Base-by-base conservation (phyloP, 2,797 vertebrate species). In the Tenualosa thibaudeaui region DNA sequence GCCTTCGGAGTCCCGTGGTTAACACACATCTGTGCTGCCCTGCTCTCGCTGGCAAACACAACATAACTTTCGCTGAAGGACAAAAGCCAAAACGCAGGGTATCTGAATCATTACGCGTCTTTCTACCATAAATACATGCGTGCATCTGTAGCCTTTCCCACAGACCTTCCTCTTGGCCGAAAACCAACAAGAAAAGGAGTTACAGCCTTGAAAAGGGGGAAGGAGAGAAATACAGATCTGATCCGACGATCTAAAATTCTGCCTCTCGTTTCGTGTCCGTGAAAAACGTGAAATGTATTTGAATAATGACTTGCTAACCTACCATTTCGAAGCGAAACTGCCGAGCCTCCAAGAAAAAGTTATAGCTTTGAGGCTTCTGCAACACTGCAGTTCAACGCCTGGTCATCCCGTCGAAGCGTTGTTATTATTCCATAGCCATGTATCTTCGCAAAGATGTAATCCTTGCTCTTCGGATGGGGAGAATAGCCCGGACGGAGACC, bases 281-380 rank as follows among this genome's bases (percentile, higher is more conserved):
- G 83, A 85, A 89, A 85, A 88, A 84, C 17, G 85, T 90, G 83
- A 87, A 89, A 88, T 84, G 84, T 86, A 81, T 84, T 88, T 84
- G 89, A 92, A 92, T 19, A 92, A 87, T 88, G 90, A 86, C 88
- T 84, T 81, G 91, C 89, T 85, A 90, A 94, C 93, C 90, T 93
- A 94, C 93, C 93, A 94, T 94, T 84, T 92, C 91, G 88, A 89
- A 88, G 90, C 88, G 91, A 91, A 90, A 93, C 90, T 91, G 92
- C 89, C 91, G 91, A 90, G 85, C 89, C 85, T 85, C 87, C 84
- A 82, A 83, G 78, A 50, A 86, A 90, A 91, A 91, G 90, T 90
- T 91, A 84, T 81, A 87, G 90, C 87, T 87, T 51, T 81, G 87
- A 88, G 81, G 85, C 84, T 84, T 85, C 86, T 84, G 87, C 87